Evolutionary conservation across 2,113 vertebrate species (phyloP).

Genomic region (Periophthalmus modestus): DNA sequence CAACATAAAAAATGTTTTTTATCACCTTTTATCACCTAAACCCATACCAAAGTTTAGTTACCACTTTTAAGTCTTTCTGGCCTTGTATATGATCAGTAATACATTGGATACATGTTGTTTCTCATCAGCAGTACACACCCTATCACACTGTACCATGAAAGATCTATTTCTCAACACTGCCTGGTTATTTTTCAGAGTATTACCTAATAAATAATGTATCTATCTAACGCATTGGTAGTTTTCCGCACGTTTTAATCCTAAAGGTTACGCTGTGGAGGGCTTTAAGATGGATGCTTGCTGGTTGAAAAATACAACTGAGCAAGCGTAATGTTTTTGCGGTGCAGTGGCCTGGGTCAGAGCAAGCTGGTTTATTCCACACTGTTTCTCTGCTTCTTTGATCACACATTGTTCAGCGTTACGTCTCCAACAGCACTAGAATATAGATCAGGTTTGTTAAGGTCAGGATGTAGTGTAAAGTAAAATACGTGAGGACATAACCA

Average conservation of each 20-base stretch:
- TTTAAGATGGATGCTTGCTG: constrained; percentile 1
- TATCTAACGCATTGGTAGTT: not conserved
- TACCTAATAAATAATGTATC: constrained; percentile 1
- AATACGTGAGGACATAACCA: not conserved
- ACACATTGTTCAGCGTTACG: not conserved
- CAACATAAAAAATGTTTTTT: too few relatives aligned
- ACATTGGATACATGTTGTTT: not conserved
- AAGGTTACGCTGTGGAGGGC: not conserved
- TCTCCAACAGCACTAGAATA: not conserved
- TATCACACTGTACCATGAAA: not conserved
- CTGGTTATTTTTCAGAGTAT: not conserved
- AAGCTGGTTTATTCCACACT: not conserved
- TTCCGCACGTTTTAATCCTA: not conserved
- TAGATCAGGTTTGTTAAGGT: not conserved
- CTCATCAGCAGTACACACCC: not conserved
- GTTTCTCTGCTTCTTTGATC: not conserved
- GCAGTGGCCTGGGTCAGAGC: not conserved
- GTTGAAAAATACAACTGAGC: not conserved
- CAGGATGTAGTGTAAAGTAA: not conserved
- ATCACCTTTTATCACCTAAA: too few relatives aligned
- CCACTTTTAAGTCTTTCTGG: not conserved
- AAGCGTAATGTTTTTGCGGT: not conserved
- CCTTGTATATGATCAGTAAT: not conserved
- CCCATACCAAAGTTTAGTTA: too few relatives aligned
- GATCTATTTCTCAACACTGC: not conserved